Evolutionary conservation across 2,888 invertebrate species (phyloP).

Genomic region (Pomacea canaliculata): DNA sequence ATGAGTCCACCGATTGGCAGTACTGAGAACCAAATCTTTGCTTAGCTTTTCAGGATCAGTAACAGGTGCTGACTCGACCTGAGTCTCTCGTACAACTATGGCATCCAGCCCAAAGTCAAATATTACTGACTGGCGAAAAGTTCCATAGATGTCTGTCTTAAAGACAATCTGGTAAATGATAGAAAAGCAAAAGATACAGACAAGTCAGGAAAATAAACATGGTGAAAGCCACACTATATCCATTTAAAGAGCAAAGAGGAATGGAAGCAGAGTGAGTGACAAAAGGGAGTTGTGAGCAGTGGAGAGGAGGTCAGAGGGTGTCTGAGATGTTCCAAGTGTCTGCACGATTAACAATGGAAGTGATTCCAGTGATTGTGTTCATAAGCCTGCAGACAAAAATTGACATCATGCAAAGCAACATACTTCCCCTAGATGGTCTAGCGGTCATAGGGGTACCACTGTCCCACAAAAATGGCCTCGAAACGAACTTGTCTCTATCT

Average conservation of each 20-base stretch:
- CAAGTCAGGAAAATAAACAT: background rate
- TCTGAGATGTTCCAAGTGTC: too few relatives aligned
- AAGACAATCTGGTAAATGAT: constrained; percentile 72
- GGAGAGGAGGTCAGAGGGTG: too few relatives aligned
- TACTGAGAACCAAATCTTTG: constrained; percentile 59
- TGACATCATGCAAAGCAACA: too few relatives aligned
- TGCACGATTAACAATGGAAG: too few relatives aligned
- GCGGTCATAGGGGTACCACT: too few relatives aligned
- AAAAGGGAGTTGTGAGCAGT: background rate
- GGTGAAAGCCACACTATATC: background rate
- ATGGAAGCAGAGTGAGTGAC: background rate
- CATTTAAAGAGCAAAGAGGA: background rate
- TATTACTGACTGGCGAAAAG: constrained; percentile 83
- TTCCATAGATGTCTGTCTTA: constrained; percentile 81
- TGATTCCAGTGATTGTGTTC: too few relatives aligned
- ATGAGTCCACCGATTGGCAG: constrained; percentile 74
- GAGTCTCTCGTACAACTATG: constrained; percentile 73
- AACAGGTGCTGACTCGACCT: constrained; percentile 82
- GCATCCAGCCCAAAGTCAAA: constrained; percentile 78
- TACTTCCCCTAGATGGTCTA: too few relatives aligned
- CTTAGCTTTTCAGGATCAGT: constrained; percentile 72
- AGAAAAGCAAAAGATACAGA: background rate
- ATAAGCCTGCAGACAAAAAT: too few relatives aligned
- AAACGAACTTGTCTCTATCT: too few relatives aligned
- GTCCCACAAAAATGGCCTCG: too few relatives aligned